Evolutionary conservation across 2,888 invertebrate genomes (phyloP).

Genomic region (Rosalia funebris): DNA sequence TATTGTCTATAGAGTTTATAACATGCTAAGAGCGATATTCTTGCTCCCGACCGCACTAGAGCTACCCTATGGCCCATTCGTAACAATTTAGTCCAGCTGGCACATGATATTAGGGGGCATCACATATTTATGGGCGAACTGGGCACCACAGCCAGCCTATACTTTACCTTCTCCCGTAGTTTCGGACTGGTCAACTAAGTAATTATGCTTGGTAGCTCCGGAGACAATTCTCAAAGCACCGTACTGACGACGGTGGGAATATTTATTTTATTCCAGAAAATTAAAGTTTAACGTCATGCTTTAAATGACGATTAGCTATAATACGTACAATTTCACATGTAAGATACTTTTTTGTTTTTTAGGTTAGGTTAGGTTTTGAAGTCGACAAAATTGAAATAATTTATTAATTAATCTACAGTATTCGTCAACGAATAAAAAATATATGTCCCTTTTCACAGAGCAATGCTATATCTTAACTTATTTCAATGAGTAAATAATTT

Average conservation of each 20-base stretch:
- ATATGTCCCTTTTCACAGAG: too few species aligned
- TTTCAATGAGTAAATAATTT: neutral
- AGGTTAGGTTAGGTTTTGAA: too few species aligned
- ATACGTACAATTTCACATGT: too few species aligned
- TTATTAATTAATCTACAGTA: too few species aligned
- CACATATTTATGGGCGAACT: constrained; percentile 64
- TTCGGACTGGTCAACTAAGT: constrained; percentile 59
- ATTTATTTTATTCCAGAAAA: constrained; percentile 28
- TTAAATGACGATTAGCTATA: constrained; percentile 9
- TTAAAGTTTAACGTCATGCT: constrained; percentile 32
- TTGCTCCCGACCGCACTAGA: constrained; percentile 31
- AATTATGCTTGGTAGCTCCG: constrained; percentile 53
- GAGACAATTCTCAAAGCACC: constrained; percentile 45
- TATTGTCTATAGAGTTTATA: too few species aligned
- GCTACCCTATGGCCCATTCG: constrained; percentile 61
- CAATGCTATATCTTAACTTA: too few species aligned
- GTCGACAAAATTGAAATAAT: too few species aligned
- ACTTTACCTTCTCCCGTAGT: constrained; percentile 43
- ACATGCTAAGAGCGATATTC: too few species aligned
- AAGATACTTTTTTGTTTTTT: too few species aligned
- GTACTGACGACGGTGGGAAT: constrained; percentile 15
- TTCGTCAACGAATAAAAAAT: too few species aligned
- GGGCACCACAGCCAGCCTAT: constrained; percentile 46
- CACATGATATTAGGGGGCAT: constrained; percentile 66
- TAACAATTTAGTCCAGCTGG: constrained; percentile 66